Conservation (phyloP, 2,888 invertebrate genomes). For the Diachrysia chrysitis region DNA sequence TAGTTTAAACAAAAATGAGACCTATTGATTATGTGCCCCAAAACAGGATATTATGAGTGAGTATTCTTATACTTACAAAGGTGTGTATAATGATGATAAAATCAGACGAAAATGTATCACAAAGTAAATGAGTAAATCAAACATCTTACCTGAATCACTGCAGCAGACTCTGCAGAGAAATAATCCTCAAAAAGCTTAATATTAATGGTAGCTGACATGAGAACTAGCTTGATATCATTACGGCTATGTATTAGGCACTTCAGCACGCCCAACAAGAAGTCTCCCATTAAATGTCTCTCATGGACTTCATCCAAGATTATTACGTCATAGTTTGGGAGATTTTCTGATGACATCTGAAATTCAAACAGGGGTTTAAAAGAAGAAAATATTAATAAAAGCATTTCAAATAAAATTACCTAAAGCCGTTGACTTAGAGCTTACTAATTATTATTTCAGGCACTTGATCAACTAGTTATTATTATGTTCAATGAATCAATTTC, state of each 20-base stretch:
- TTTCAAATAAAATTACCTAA: no score
- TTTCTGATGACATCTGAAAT: constrained; percentile 95
- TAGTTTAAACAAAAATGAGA: no score
- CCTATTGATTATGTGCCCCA: no score
- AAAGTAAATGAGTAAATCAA: no score
- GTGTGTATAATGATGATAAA: no score
- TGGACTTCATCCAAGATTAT: constrained; percentile 99
- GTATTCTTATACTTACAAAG: no score
- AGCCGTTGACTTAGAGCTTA: no score
- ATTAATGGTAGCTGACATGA: constrained; percentile 99
- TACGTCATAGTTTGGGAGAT: constrained; percentile 95
- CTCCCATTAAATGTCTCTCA: constrained; percentile 98
- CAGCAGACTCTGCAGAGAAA: constrained; percentile 94
- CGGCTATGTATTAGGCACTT: constrained; percentile 96
- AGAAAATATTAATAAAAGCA: neutral
- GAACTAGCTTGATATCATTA: constrained; percentile 94
- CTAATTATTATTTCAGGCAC: no score
- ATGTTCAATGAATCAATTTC: no score
- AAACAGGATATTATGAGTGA: no score
- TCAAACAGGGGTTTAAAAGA: neutral
- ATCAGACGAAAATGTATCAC: no score
- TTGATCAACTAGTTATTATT: no score
- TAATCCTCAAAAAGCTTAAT: constrained; percentile 97
- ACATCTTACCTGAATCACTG: constrained; percentile 93
- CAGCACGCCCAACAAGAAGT: constrained; percentile 97